Percentiles rank a stretch among this genome's conserved stretches.
Evolutionary conservation across 2,113 vertebrate species (phyloP).

Genomic region (Hirundichthys speculiger): DNA sequence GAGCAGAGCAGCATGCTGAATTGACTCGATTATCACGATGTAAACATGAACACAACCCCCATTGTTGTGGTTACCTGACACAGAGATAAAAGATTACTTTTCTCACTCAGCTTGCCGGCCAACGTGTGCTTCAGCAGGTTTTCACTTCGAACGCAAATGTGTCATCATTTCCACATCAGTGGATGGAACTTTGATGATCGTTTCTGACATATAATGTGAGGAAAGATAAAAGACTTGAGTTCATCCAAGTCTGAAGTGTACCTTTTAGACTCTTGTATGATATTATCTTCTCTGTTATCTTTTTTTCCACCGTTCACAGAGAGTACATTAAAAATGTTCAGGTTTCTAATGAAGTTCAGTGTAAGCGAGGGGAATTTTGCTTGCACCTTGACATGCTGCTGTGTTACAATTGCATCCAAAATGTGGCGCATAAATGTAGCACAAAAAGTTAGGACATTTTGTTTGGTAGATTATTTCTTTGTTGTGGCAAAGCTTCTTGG

Average conservation of each 20-base stretch:
- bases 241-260: not conserved
- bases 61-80: conserved; percentile 59
- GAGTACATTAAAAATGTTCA: no score
- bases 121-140: conserved; percentile 17
- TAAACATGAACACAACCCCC: conserved; percentile 50
- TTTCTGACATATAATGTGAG: not conserved
- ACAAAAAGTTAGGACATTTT: no score
- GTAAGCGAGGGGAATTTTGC: no score
- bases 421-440: no score
- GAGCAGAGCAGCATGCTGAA: conserved; percentile 28
- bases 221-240: conserved; percentile 1
- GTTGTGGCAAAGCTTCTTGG: no score
- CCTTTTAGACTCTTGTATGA: not conserved
- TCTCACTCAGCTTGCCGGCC: conserved; percentile 18
- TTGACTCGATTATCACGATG: conserved; percentile 41
- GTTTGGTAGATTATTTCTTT: no score
- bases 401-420: no score
- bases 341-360: no score
- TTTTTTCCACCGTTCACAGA: no score
- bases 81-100: conserved; percentile 41
- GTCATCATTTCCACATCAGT: not conserved
- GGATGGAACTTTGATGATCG: conserved; percentile 10
- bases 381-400: no score
- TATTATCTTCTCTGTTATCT: no score
- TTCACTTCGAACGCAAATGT: conserved; percentile 26